Base-by-base conservation (phyloP, 2,888 invertebrate genomes). In the Pandemis heparana region DNA sequence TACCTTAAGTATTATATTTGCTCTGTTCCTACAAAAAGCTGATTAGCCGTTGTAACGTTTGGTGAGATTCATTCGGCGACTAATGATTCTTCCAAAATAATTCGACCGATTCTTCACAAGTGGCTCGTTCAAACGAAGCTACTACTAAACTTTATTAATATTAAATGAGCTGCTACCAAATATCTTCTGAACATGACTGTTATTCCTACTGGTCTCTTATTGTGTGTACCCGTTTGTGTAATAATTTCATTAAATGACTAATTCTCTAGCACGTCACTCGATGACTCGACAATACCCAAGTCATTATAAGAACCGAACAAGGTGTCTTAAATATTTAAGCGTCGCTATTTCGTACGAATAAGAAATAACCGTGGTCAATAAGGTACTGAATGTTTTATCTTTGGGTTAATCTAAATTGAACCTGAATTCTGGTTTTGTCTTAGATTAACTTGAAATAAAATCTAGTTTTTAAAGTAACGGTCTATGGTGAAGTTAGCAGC, bases 301-400 rank as follows among this genome's bases (percentile, higher is more conserved):
- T 63, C 43, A 18, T 43, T 43, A 12, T 43, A 62, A 63, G 62
- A 63, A 10, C 39, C 62, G 43, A 23, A 43, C 43, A 63, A 18
- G 39, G 14, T 43, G 46, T 63, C 23, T 10, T 43, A 23, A 23
- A 56, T 56, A 23, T 18, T 56, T 56, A 23, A 56, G 56, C 8
- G n/a, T 8, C 5, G 5, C 4, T 23, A 12, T 53, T 23, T 23
- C 5, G 23, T 56, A 16, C 53, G 3, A 18, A n/a, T 48, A 48
- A n/a, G n/a, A n/a, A 48, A 48, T 48, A 5, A 43, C 10, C 6
- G n/a, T 5, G n/a, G 5, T 48, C 48, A 48, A 5, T 43, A 16
- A 48, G 48, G 12, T 48, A n/a, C n/a, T 16, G 8, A 32, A 2
- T 48, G 48, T 48, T 48, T 48, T 48, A 48, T n/a, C 7, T 16